Evolutionary conservation across 2,113 vertebrate species (phyloP), one percentile per base, ranked within the genome.

Genomic region (Jaculus jaculus): DNA sequence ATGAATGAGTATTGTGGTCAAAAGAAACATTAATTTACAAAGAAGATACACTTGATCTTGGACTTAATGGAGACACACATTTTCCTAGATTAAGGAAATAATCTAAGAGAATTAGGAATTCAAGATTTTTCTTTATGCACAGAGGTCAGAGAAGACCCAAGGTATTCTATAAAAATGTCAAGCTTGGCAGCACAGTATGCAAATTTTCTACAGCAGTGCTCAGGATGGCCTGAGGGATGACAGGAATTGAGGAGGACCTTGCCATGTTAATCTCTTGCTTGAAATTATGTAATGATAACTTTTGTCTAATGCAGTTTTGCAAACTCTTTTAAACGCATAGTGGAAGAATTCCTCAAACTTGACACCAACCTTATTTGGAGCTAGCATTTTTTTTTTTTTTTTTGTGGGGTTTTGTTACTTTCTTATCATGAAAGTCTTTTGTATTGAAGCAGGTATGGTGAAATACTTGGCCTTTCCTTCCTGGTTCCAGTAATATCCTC

Each of bases 1-100:
- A 88, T 84, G 73, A 95, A 17, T 88, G 83, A 92, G 6, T 66
- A 89, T 12, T 92, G 77, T 92, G 47, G 80, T 80, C 66, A 93
- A 89, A 63, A 89, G 77, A 75, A 89, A 3, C 11, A 96, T 92
- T 95, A 82, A 96, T 95, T 96, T 96, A 42, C 34, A 32, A 79
- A 93, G 75, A 96, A 90, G 89, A 93, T 89, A 81, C 54, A 91
- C 74, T 96, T 92, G 82, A 90, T 95, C 78, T 92, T 95, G 24
- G 12, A 84, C 54, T 90, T 96, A 95, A 94, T 86, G 9, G 24
- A 84, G 79, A 86, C 88, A 92, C 21, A 75, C 74, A 93, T 94
- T 95, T 92, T 78, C 20, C 30, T 82, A 94, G 78, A 88, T 86
- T 87, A 90, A 96, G 85, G 95, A 89, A 92, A 47, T 18, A 94